These are phyloP conservation scores for Irena cyanogastra DNA, from an alignment of 2,113 vertebrate genomes.

Conservation along the genomic window DNA sequence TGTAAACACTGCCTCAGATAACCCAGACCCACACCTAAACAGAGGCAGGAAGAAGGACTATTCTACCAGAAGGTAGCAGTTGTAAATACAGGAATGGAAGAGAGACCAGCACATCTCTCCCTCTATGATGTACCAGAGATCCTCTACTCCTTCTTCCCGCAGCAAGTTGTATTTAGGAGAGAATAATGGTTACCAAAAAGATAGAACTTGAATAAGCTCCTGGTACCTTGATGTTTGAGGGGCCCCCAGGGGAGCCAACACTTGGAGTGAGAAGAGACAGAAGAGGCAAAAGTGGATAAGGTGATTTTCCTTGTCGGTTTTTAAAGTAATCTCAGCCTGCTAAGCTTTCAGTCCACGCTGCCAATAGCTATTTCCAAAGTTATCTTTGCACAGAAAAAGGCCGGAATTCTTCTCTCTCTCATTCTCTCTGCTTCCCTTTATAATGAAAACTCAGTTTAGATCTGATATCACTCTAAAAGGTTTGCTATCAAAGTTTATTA, in stretches of 20 bases:
- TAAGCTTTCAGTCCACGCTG: slow-evolving; percentile 33
- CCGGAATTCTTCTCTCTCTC: background rate
- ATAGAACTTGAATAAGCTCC: background rate
- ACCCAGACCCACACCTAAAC: background rate
- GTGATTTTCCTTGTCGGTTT: slow-evolving; percentile 17
- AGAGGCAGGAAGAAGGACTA: background rate
- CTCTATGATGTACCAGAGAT: background rate
- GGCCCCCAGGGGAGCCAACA: background rate
- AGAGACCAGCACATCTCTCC: background rate
- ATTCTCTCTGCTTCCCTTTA: background rate
- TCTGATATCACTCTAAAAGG: slow-evolving; percentile 58
- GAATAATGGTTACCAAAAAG: background rate
- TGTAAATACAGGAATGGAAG: background rate
- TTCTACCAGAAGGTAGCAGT: background rate
- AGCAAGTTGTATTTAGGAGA: background rate
- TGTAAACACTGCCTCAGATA: background rate
- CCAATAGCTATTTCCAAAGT: slow-evolving; percentile 17
- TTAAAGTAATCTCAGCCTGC: slow-evolving; percentile 38
- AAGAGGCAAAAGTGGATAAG: background rate
- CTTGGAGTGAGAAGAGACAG: slow-evolving; percentile 38
- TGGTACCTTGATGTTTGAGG: slow-evolving; percentile 12
- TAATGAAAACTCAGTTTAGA: slow-evolving; percentile 39
- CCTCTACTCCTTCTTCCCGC: background rate
- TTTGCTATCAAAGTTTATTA: slow-evolving; percentile 51
- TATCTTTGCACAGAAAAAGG: slow-evolving; percentile 27